phyloP scores from a whole-genome alignment of 2,797 vertebrate genomes.

The Chelmon rostratus region DNA sequence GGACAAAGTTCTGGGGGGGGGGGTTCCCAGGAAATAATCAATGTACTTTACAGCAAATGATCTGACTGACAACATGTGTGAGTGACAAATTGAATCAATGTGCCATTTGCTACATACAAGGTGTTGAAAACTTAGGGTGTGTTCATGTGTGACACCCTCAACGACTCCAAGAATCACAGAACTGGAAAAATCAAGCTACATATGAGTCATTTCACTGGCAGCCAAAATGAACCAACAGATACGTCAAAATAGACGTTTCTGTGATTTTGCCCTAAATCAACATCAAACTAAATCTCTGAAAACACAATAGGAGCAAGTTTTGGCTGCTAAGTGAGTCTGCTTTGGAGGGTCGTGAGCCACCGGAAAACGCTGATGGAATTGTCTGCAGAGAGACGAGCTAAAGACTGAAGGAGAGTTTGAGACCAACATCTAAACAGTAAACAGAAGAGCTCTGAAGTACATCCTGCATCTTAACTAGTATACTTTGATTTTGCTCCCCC shows the following conservation, averaged over 20 bases:
- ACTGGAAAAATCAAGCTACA: not conserved
- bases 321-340: not conserved
- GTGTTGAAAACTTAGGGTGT: not conserved
- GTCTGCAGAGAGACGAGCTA: constrained; percentile 20
- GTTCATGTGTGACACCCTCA: not conserved
- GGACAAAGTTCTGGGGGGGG: not conserved
- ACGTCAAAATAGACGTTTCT: not conserved
- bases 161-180: not conserved
- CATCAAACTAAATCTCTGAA: not conserved
- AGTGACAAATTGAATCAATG: not conserved
- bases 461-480: constrained; percentile 48
- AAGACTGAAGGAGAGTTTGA: constrained; percentile 10
- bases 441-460: constrained; percentile 19
- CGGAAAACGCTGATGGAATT: constrained; percentile 6
- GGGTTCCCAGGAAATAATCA: constrained; percentile 16
- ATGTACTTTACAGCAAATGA: not conserved
- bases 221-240: not conserved
- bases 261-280: constrained; percentile 1
- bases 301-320: not conserved
- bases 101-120: not conserved
- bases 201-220: too few species aligned
- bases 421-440: constrained; percentile 21
- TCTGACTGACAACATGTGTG: not conserved
- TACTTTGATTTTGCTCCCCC: constrained; percentile 43
- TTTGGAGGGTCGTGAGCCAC: not conserved